A percentile compares a stretch with the other conserved stretches of the same genome.
These are phyloP conservation scores for Tachypleus tridentatus DNA, from an alignment of 1,140 invertebrate species.

Conservation along the genomic window DNA sequence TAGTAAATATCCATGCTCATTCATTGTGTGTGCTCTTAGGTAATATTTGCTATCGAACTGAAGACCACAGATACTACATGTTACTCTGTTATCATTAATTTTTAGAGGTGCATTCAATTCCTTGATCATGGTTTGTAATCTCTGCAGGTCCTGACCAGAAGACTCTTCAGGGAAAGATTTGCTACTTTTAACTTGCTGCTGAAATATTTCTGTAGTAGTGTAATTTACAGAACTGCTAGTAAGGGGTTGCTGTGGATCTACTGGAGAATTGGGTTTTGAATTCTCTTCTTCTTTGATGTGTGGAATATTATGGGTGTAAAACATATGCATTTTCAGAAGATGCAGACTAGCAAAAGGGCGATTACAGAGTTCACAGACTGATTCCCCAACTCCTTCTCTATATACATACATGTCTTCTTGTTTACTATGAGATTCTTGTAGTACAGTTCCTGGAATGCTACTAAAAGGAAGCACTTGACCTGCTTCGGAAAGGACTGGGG, in stretches of 20 bases:
- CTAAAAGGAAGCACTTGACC: too few species aligned
- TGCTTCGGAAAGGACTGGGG: too few species aligned
- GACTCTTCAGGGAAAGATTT: slow-evolving; percentile 19
- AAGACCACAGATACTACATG: slow-evolving; percentile 44
- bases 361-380: slow-evolving; percentile 42
- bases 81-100: slow-evolving; percentile 27
- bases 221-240: too few species aligned
- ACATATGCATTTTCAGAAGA: slow-evolving; percentile 41
- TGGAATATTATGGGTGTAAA: slow-evolving; percentile 35
- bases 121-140: slow-evolving; percentile 80
- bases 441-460: too few species aligned
- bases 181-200: too few species aligned
- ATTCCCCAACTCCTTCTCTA: slow-evolving; percentile 25
- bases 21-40: slow-evolving; percentile 45
- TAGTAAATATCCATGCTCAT: slow-evolving; percentile 42
- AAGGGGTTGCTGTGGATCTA: neutral
- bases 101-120: slow-evolving; percentile 53
- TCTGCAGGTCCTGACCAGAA: slow-evolving; percentile 58
- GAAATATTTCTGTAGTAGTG: too few species aligned
- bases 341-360: slow-evolving; percentile 43
- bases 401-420: too few species aligned
- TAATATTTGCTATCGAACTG: slow-evolving; percentile 45
- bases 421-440: too few species aligned
- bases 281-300: slow-evolving; percentile 25
- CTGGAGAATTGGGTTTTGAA: slow-evolving; percentile 20